Conservation (phyloP, 2,888 invertebrate species). For the Helicoverpa assulta region DNA sequence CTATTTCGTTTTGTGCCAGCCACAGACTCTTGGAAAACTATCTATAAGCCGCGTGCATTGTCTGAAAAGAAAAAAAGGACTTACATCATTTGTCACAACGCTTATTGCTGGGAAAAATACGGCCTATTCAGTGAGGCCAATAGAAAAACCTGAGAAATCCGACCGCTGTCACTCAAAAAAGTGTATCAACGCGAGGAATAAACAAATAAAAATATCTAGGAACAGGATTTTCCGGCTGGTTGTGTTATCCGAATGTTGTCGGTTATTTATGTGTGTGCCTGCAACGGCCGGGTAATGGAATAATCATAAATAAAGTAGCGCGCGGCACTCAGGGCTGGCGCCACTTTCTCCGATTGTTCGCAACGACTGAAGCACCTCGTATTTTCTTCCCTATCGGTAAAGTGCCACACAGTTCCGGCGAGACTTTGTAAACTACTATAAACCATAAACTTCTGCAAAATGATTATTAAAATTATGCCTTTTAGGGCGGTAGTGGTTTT, state of each 20-base stretch:
- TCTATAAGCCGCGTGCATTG: constrained; percentile 47
- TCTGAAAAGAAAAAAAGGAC: constrained; percentile 55
- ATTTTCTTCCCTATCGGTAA: constrained; percentile 47
- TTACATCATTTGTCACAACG: constrained; percentile 25
- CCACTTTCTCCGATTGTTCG: constrained; percentile 48
- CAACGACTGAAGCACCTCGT: constrained; percentile 37
- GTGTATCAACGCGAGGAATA: constrained; percentile 25
- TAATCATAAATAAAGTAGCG: constrained; percentile 65
- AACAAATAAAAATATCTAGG: constrained; percentile 39
- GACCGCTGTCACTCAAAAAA: constrained; percentile 55
- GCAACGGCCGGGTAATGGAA: constrained; percentile 60
- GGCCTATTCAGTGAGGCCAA: constrained; percentile 32
- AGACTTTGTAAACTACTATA: constrained; percentile 36
- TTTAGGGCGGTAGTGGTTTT: constrained; percentile 1
- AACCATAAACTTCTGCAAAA: constrained; percentile 38
- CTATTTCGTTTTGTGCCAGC: constrained; percentile 18
- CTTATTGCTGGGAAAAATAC: constrained; percentile 22
- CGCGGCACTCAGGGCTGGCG: constrained; percentile 45
- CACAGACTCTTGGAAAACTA: constrained; percentile 33
- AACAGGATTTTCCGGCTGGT: constrained; percentile 55
- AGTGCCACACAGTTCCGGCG: constrained; percentile 36
- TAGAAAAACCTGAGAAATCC: constrained; percentile 24
- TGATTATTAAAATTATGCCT: constrained; percentile 25
- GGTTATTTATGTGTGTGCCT: constrained; percentile 66
- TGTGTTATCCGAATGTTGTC: constrained; percentile 60